Evolutionary conservation across 1,140 invertebrate species (phyloP).

Genomic region (Pseudobourletiella spinata): DNA sequence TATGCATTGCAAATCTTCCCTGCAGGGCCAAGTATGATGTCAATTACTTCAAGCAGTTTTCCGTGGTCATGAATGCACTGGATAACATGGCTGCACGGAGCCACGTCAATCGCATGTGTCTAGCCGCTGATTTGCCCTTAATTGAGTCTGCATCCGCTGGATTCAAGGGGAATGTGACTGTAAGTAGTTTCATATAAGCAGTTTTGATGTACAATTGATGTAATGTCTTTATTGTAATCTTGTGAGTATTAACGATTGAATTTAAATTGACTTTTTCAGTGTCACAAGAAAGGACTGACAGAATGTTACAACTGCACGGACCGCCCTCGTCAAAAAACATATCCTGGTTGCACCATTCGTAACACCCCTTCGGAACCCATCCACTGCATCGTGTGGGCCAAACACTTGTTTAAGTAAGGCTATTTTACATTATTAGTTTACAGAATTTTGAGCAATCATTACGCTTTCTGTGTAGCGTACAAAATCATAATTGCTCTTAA

Average conservation of each 20-base stretch:
- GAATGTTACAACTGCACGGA: constrained; percentile 97
- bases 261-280: constrained; percentile 46
- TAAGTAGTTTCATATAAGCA: constrained; percentile 38
- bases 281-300: constrained; percentile 78
- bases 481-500: constrained; percentile 24
- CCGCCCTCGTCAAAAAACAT: constrained; percentile 83
- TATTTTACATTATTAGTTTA: too few relatives aligned
- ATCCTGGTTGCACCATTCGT: constrained; percentile 95
- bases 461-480: too few relatives aligned
- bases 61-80: constrained; percentile 90
- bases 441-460: too few relatives aligned
- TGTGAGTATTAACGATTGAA: background rate
- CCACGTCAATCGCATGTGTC: constrained; percentile 98
- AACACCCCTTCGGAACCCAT: constrained; percentile 99
- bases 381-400: constrained; percentile 99
- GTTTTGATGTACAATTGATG: background rate
- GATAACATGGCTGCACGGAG: constrained; percentile 94
- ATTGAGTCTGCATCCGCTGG: constrained; percentile 96
- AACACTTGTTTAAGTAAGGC: constrained; percentile 96
- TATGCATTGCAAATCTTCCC: too few relatives aligned
- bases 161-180: constrained; percentile 78
- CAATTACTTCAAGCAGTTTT: constrained; percentile 85
- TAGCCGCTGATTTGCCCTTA: constrained; percentile 84
- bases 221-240: constrained; percentile 1
- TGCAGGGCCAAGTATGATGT: constrained; percentile 79